Evolutionary conservation across 2,113 vertebrate genomes (phyloP), one percentile per base, ranked within the genome.

Genomic region (Elgaria multicarinata): DNA sequence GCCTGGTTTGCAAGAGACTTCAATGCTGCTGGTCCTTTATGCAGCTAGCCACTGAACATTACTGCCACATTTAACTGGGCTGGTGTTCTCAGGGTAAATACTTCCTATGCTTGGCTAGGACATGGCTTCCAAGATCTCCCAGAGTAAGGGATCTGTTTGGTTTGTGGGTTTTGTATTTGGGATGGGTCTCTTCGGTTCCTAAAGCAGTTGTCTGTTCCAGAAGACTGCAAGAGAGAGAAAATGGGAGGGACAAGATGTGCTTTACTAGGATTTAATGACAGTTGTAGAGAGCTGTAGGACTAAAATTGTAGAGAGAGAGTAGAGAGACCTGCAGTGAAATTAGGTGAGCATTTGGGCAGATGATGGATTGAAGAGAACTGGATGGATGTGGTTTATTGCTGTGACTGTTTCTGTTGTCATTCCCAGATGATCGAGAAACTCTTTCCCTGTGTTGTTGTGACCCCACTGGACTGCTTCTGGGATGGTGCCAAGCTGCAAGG

Each of bases 391-490:
- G 36, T 14, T 69, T 67, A 78, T 39, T 28, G 53, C 31, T 16
- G 33, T 74, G 33, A 79, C n/a, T 76, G 26, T 89, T 88, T 79
- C 36, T 71, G 8, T 71, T 42, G 92, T 90, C 93, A 10, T 53
- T 91, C 9, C 0, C 95, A 99, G 99, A 99, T 99, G 98, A 99
- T 99, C 95, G 99, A 99, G 97, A 99, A 99, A 97, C 98, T 99
- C 44, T 99, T 99, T 93, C 99, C 99, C 12, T 99, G 99, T 9
- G 99, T 99, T 98, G 99, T 99, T 94, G 97, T 99, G 96, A 99
- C 98, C 0, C 99, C 99, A 0, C 96, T 99, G 95, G 99, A 99
- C 97, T 99, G 99, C 96, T 99, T 99, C 97, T 99, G 99, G 99
- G 99, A 99, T 93, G 99, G 99, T 39, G 97, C 99, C 96, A 99